Evolutionary conservation across 2,888 invertebrate genomes (phyloP).

Genomic region (Cephus sareptanus): DNA sequence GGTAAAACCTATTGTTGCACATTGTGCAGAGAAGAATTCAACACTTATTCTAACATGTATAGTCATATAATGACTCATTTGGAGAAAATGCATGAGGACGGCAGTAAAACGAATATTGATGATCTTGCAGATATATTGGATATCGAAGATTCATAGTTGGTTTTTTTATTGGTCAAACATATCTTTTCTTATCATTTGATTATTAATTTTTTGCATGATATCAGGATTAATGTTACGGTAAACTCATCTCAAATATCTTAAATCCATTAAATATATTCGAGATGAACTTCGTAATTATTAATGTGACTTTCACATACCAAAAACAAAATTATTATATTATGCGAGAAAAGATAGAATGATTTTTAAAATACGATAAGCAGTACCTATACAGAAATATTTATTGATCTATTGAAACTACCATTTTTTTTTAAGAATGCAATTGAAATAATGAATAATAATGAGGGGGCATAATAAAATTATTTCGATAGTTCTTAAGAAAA

Average conservation of each 20-base stretch:
- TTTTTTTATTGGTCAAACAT: not conserved
- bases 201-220: not conserved
- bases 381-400: not conserved
- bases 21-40: conserved; percentile 7
- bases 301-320: not conserved
- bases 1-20: conserved; percentile 12
- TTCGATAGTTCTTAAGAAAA: not conserved
- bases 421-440: not conserved
- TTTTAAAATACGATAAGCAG: not conserved
- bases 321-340: not conserved
- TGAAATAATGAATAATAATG: not conserved
- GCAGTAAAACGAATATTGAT: not conserved
- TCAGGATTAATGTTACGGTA: no score
- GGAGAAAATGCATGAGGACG: conserved; percentile 13
- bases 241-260: no score
- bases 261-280: no score
- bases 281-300: not conserved
- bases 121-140: not conserved
- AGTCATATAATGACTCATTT: conserved; percentile 18
- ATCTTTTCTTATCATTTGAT: not conserved
- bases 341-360: not conserved
- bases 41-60: conserved; percentile 12
- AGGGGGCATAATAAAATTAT: not conserved
- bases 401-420: not conserved
- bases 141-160: not conserved